Conservation (phyloP, 2,113 vertebrate genomes). For the Hucho hucho region DNA sequence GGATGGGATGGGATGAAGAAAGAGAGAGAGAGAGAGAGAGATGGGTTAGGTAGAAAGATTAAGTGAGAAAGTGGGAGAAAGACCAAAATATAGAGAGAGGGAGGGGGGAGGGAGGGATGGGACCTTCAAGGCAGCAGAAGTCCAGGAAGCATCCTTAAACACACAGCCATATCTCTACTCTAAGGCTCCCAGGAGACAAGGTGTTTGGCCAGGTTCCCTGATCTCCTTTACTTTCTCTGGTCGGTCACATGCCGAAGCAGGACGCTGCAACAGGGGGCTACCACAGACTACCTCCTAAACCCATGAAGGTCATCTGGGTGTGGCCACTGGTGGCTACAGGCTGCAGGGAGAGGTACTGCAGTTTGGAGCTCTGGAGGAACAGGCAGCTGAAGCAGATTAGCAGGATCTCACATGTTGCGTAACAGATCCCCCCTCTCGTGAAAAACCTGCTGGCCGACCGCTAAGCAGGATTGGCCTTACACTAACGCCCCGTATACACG, state of each 20-base stretch:
- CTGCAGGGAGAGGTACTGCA: constrained; percentile 21
- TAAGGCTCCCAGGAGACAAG: neutral
- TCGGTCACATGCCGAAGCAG: constrained; percentile 57
- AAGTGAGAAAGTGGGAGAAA: neutral
- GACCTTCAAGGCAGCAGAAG: neutral
- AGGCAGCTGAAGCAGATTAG: constrained; percentile 77
- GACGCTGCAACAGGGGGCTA: constrained; percentile 50
- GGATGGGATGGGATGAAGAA: neutral
- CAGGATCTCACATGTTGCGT: constrained; percentile 81
- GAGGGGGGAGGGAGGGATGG: neutral
- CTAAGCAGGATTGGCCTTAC: constrained; percentile 68
- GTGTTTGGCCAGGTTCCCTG: no score
- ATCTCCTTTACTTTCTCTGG: neutral
- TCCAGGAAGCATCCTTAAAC: neutral
- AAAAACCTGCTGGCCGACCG: constrained; percentile 61
- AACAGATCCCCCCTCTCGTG: constrained; percentile 76
- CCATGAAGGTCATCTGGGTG: constrained; percentile 85
- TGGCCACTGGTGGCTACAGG: constrained; percentile 56
- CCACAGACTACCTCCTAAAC: constrained; percentile 78
- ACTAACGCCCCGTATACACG: constrained; percentile 43
- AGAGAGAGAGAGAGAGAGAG: neutral
- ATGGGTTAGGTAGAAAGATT: neutral
- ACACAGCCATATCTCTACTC: neutral
- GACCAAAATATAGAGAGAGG: neutral
- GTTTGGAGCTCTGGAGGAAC: constrained; percentile 64